Percentiles rank a stretch among this genome's conserved stretches.
Conservation (phyloP, 37 sponge, comb jelly and placozoan species). For the Crambe crambe region DNA sequence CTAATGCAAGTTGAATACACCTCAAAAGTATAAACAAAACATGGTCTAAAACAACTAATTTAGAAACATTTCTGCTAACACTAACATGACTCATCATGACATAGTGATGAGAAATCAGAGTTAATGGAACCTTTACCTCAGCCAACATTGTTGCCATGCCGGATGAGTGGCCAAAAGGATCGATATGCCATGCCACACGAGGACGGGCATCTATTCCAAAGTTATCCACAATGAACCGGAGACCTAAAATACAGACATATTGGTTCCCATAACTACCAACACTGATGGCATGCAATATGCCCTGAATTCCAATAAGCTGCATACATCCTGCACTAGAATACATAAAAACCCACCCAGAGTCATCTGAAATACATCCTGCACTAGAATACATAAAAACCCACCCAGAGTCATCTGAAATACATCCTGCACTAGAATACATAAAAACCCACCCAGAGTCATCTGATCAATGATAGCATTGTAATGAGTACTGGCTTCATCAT, state of each 20-base stretch:
- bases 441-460: slow-evolving; percentile 56
- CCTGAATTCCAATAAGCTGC: too few relatives aligned
- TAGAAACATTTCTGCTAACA: background rate
- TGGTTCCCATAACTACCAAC: too few relatives aligned
- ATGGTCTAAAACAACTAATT: background rate
- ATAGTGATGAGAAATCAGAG: background rate
- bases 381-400: too few relatives aligned
- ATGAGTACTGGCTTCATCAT: slow-evolving; percentile 90
- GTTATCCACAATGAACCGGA: slow-evolving; percentile 30
- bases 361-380: too few relatives aligned
- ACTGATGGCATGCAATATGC: too few relatives aligned
- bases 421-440: too few relatives aligned
- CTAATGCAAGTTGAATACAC: slow-evolving; percentile 1
- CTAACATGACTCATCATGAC: background rate
- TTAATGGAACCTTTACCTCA: slow-evolving; percentile 19
- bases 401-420: too few relatives aligned
- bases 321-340: too few relatives aligned
- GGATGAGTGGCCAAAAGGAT: slow-evolving; percentile 82
- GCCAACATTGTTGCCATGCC: slow-evolving; percentile 70
- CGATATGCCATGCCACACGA: slow-evolving; percentile 78
- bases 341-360: too few relatives aligned
- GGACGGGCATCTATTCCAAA: slow-evolving; percentile 75
- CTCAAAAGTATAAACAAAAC: background rate
- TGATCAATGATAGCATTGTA: slow-evolving; percentile 95
- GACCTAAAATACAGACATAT: too few relatives aligned